Evolutionary conservation across 1,140 invertebrate genomes (phyloP), one percentile per base, ranked within the genome.

Genomic region (Drosophila tsacasi): DNA sequence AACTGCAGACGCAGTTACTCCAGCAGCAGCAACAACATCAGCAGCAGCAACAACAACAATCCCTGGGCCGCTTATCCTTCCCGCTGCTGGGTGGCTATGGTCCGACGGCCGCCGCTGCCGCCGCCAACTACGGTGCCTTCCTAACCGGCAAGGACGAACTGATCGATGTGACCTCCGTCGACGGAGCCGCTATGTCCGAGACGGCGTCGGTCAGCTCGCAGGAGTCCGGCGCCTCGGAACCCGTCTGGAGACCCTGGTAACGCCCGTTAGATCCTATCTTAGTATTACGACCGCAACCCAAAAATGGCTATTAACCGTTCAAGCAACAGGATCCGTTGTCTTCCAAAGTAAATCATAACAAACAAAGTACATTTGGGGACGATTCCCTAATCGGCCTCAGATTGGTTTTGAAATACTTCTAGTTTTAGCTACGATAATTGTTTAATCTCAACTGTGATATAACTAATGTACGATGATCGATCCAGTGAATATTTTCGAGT

Each of bases 1-100:
- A 95, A 80, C 65, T 93, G 76, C 91, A 93, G 75, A 74, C 87
- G 21, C 84, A 92, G 76, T 66, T 92, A 44, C 46, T 90, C 62
- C 83, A 72, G 57, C 87, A 91, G 35, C 89, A 85, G 55, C 87
- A 89, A 4, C 81, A 83, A 13, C 55, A 79, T 9, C 81, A 71
- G 17, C 66, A 73, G 13, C 65, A 75, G 5, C 84, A 79, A 42
- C 27, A 42, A 19, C 74, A 54, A 30, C 63, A 69, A 65, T 58
- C 82, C 27, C 54, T 81, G 25, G 69, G 80, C 9, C 79, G 79
- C 13, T 35, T 85, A 40, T 58, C 79, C 57, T 86, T 91, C 25
- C 87, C 86, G 10, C 63, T 91, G n/a, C 57, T 91, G 39, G 66
- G 81, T 50, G 77, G 78, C 17, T 87, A 87, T 57, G 84, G 85